Base-by-base conservation (phyloP, 2,888 invertebrate genomes). In the Drosophila planitibia region DNA sequence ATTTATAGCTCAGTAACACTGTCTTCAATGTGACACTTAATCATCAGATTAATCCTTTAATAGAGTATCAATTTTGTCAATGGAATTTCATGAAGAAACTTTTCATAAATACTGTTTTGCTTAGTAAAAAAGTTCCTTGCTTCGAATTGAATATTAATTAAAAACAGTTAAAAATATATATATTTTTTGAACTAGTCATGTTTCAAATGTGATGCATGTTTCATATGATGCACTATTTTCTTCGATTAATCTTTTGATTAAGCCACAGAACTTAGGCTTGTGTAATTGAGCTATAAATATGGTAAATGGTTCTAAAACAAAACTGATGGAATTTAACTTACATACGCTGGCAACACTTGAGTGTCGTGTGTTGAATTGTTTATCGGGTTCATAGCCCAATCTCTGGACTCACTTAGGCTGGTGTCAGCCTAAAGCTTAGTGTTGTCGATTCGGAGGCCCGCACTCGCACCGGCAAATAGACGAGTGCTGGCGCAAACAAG, bases 401-500 rank as follows among this genome's bases (percentile, higher is more conserved):
- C 12, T 41, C 41, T 49, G 22, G 35, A 19, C 25, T 22, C n/a
- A n/a, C 59, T 94, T 96, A 97, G 95, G 98, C 97, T 91, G 98
- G 98, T 93, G 97, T 98, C 89, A 99, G 96, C 93, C 97, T 97
- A 93, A 99, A 98, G 93, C 98, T 97, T 91, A 98, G 96, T 88
- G 97, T 97, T 90, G 98, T 95, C 86, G 97, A 96, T 92, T 96
- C 96, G 92, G 96, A 96, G 96, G 93, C 97, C 96, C 93, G 96
- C 92, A 97, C 96, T 85, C 97, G 96, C 92, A 99, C 98, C 79
- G 99, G 98, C 94, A 99, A 95, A 94, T 98, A 98, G 94, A 99
- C 97, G 91, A 98, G 95, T 90, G 98, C 97, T 83, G 98, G 97
- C 91, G 97, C 96, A 94, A 98, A 97, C 93, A 96, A 96, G 88